Evolutionary conservation across 2,888 invertebrate species (phyloP), one percentile per base, ranked within the genome.

Genomic region (Aleiodes testaceus): DNA sequence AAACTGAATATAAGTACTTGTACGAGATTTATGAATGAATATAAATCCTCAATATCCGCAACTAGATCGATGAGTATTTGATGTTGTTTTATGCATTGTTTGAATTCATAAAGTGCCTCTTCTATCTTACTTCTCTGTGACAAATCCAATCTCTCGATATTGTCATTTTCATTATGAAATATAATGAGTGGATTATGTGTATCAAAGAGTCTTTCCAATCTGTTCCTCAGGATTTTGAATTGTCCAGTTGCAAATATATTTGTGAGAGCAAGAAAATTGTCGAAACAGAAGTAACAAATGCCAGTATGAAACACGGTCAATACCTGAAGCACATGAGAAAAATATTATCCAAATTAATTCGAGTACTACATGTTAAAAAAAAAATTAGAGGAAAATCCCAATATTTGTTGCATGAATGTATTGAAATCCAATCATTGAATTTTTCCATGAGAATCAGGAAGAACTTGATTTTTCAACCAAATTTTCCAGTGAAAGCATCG

Each of bases 271-370:
- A 81, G 50, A 3, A 79, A 72, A 68, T 78, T 80, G 50, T 81
- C 81, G 49, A 81, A 81, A 70, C 79, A 80, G 42, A 77, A 76
- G 66, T 76, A 81, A 52, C 77, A 72, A 7, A 79, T 77, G 69
- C 42, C 74, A 42, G 61, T 70, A 16, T 44, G 75, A 71, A 80
- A 36, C n/a, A 66, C 26, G 80, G 78, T 9, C 70, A 18, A 14
- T 36, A 69, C 69, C 70, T 22, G 49, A 47, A 18, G 16, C 66
- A 9, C 30, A 22, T 14, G 3, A n/a, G n/a, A n/a, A 30, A 11
- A 16, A 20, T 66, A 59, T 52, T 50, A 42, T 16, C 4, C 16
- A 61, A 18, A 3, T 7, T 14, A 11, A 65, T 12, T 47, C 1
- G 22, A 22, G 2, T 20, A 5, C 12, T 11, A 16, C 2, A 16